phyloP scores from a whole-genome alignment of 2,797 vertebrate species.

The Alfaro cultratus region DNA sequence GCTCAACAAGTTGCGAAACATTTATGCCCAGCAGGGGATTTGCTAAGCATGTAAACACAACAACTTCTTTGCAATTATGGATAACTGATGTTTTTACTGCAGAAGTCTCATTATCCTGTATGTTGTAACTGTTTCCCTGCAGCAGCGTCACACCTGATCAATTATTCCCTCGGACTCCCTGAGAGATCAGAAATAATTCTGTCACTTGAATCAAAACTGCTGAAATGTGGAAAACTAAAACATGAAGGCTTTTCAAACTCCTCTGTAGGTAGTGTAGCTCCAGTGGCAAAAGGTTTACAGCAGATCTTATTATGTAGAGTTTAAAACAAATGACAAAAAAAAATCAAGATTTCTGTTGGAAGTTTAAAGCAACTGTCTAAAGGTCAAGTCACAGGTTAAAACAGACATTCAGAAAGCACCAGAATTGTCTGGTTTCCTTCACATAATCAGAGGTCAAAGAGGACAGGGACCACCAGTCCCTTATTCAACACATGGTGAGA shows the following conservation, averaged over 20 bases:
- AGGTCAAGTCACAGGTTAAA: neutral
- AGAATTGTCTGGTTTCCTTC: no score
- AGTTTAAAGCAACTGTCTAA: neutral
- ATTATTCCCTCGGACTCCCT: neutral
- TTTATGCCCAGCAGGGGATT: slow-evolving; percentile 33
- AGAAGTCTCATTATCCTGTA: neutral
- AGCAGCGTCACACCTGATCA: neutral
- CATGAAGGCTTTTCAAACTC: neutral
- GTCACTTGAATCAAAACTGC: neutral
- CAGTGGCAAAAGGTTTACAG: neutral
- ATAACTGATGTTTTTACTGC: slow-evolving; percentile 10
- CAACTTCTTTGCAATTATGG: slow-evolving; percentile 8
- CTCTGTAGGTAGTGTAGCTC: neutral
- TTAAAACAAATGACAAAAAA: neutral
- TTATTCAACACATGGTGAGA: neutral
- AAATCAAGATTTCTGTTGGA: neutral
- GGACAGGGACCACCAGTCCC: neutral
- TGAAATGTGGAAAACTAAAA: neutral
- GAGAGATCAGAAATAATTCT: neutral
- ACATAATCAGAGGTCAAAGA: neutral
- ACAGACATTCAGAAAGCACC: no score
- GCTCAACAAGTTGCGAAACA: slow-evolving; percentile 49
- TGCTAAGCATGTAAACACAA: slow-evolving; percentile 30
- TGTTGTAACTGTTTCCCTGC: neutral
- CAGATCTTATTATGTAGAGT: neutral